Percentiles rank a stretch among this genome's conserved stretches.
These are phyloP conservation scores for Drosophila ustulata DNA, from an alignment of 2,888 invertebrate genomes.

Conservation along the genomic window DNA sequence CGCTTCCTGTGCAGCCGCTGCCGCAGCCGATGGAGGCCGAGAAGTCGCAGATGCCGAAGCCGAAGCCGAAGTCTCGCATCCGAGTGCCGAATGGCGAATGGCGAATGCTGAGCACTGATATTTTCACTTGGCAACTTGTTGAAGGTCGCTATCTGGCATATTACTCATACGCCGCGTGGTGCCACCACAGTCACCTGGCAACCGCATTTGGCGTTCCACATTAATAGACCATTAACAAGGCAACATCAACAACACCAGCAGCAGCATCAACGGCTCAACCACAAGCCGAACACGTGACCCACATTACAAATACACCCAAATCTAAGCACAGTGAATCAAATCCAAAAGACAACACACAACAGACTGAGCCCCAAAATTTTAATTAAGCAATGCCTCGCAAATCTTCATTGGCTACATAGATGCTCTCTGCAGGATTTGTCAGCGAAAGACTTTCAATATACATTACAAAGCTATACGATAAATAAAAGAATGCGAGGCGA, in stretches of 20 bases:
- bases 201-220: constrained; percentile 45
- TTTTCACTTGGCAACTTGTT: constrained; percentile 69
- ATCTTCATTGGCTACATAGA: neutral
- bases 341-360: constrained; percentile 1
- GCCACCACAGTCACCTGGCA: constrained; percentile 48
- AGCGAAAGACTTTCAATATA: neutral
- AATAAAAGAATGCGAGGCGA: no score
- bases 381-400: constrained; percentile 24
- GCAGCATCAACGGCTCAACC: neutral
- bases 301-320: constrained; percentile 32
- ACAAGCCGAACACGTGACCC: constrained; percentile 62
- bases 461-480: no score
- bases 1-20: constrained; percentile 55
- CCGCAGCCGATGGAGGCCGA: neutral
- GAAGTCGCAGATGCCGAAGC: constrained; percentile 11
- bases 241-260: constrained; percentile 11
- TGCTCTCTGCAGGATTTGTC: constrained; percentile 11
- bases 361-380: constrained; percentile 18
- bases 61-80: neutral
- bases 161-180: constrained; percentile 63
- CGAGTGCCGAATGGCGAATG: no score
- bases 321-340: constrained; percentile 1
- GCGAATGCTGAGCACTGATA: constrained; percentile 13
- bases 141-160: constrained; percentile 59
- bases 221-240: constrained; percentile 74